Evolutionary conservation across 2,797 vertebrate genomes (phyloP), one percentile per base, ranked within the genome.

Genomic region (Takifugu ocellatus): DNA sequence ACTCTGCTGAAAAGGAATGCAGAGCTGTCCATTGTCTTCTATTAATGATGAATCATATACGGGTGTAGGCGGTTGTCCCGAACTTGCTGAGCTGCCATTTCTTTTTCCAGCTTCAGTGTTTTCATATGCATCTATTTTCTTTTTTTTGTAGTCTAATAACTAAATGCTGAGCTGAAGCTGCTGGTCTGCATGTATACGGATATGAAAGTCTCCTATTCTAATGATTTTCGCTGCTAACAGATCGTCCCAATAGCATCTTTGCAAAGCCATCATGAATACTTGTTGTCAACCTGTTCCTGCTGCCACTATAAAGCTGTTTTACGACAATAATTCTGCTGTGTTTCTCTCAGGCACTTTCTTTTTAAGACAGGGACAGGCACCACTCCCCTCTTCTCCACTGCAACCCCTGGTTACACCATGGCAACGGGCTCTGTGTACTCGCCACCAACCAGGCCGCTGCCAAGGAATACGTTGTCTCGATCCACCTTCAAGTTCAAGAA

Each of bases 401-500:
- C 97, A 50, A 97, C 96, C 33, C 97, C 97, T 64, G 96, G 97
- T 77, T 99, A 99, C 93, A 98, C 97, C 51, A 98, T 99, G 96
- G 96, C 96, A 68, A 98, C 97, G 25, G 95, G 96, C 80, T 96
- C 96, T 10, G 97, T 99, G 79, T 99, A 99, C 83, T 98, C 97
- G 2, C 96, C 96, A 49, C 97, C 96, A 63, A 96, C 97, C 65
- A 92, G 97, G 84, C 97, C 97, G n/a, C 84, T 99, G 83, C 97
- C 97, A 58, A 92, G 97, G 82, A 98, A 96, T 78, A 98, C 96
- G 58, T 90, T 99, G 33, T 98, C 97, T 79, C 94, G 96, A 86
- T 97, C 95, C 80, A 96, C 97, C 89, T 98, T 98, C 91, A 98
- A 98, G 89, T 98, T 99, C 89, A 99, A 99, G 92, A 98, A 98